These are phyloP conservation scores for Siniperca knerii DNA, from an alignment of 2,113 vertebrate species.

Conservation along the genomic window DNA sequence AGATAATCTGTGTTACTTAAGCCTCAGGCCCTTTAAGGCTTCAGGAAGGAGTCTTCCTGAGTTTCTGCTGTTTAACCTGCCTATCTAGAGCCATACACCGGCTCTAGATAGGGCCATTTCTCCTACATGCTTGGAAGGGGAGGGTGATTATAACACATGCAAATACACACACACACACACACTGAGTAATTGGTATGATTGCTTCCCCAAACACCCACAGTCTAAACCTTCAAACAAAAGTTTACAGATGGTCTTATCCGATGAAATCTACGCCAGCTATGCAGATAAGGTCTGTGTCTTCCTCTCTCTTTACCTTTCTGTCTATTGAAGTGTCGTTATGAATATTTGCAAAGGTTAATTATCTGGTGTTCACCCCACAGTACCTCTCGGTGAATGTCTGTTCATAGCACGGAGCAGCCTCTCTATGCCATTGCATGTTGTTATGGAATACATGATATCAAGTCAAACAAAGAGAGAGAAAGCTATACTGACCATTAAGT, in stretches of 20 bases:
- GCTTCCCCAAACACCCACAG: conserved; percentile 68
- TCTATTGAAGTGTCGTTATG: conserved; percentile 61
- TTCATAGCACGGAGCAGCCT: conserved; percentile 43
- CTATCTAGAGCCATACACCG: no score
- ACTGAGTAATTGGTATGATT: conserved; percentile 70
- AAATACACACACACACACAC: conserved; percentile 28
- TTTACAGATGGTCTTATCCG: conserved; percentile 55
- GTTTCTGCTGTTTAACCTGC: no score
- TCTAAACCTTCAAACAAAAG: conserved; percentile 69
- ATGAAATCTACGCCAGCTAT: conserved; percentile 62
- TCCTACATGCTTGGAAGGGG: no score
- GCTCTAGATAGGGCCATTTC: no score
- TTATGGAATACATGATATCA: conserved; percentile 22
- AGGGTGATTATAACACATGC: conserved; percentile 23
- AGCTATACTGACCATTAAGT: background rate
- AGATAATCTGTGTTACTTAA: no score
- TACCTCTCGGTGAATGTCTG: conserved; percentile 30
- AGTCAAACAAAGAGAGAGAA: conserved; percentile 34
- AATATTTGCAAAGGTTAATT: conserved; percentile 69
- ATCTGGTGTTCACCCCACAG: conserved; percentile 37
- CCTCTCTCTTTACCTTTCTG: conserved; percentile 20
- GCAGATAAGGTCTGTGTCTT: conserved; percentile 51
- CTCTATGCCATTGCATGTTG: conserved; percentile 38
- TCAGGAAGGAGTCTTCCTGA: no score
- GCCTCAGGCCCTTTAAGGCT: no score